Conservation (phyloP, 2,113 vertebrate genomes). For the Perca schrenkii region DNA sequence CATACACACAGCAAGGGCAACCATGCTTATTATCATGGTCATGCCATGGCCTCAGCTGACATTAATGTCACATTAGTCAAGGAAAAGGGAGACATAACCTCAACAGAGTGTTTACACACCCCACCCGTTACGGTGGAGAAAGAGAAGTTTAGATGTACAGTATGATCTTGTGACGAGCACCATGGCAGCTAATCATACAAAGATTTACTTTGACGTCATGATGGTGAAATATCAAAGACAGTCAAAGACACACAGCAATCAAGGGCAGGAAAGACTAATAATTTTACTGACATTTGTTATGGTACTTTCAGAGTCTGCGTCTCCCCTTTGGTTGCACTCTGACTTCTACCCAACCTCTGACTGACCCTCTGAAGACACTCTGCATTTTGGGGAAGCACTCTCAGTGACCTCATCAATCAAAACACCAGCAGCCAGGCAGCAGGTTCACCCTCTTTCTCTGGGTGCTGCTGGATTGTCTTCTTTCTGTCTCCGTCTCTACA, state of each 20-base stretch:
- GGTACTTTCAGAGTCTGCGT: constrained; percentile 19
- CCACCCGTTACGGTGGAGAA: neutral
- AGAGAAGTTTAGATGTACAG: neutral
- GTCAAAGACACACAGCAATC: neutral
- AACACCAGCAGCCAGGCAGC: constrained; percentile 69
- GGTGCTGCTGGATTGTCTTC: constrained; percentile 61
- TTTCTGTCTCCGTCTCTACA: constrained; percentile 41
- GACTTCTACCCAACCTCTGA: constrained; percentile 77
- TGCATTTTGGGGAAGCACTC: constrained; percentile 77
- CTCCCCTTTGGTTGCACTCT: constrained; percentile 76
- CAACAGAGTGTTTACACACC: neutral
- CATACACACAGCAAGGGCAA: neutral
- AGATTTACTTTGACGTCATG: too few species aligned
- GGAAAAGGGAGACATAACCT: neutral
- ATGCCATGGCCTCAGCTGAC: neutral
- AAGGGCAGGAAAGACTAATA: neutral
- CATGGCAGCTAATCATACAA: neutral
- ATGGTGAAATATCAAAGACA: too few species aligned
- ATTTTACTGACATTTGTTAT: neutral
- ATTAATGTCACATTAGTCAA: neutral
- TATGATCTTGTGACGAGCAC: neutral
- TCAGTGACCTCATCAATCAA: constrained; percentile 85
- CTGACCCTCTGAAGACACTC: constrained; percentile 75
- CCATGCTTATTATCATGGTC: neutral
- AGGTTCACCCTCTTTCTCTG: constrained; percentile 71